These are phyloP conservation scores for Periparus ater DNA, from an alignment of 2,797 vertebrate species.

Conservation along the genomic window DNA sequence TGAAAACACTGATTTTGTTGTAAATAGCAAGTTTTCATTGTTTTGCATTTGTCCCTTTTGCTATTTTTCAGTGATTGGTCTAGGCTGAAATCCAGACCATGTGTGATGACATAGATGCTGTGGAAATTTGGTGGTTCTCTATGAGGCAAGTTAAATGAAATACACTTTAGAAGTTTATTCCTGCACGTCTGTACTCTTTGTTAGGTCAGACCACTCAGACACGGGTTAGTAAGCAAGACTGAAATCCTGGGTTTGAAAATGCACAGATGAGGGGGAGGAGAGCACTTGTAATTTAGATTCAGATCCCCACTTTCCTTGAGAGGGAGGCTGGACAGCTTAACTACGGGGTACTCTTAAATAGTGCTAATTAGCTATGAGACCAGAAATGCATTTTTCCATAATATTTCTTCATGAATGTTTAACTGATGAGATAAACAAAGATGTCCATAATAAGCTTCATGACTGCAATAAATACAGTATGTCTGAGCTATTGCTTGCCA, in stretches of 20 bases:
- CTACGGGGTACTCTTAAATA: not conserved
- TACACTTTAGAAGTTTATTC: not conserved
- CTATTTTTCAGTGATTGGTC: not conserved
- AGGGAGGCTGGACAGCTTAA: not conserved
- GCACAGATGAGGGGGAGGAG: slow-evolving; percentile 37
- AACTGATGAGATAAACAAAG: slow-evolving; percentile 14
- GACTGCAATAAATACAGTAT: not conserved
- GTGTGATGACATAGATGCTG: not conserved
- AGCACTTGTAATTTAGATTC: not conserved
- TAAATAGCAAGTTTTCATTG: not conserved
- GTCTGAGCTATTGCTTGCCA: not conserved
- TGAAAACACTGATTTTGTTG: not conserved
- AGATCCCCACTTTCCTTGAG: not conserved
- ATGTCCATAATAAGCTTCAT: not conserved
- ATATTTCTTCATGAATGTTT: not conserved
- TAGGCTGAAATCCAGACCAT: not conserved
- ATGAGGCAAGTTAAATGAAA: not conserved
- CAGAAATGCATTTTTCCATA: slow-evolving; percentile 11
- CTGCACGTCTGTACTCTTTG: not conserved
- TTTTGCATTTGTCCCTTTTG: not conserved
- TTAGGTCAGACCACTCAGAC: not conserved
- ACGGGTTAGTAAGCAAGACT: not conserved
- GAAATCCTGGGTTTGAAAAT: slow-evolving; percentile 4
- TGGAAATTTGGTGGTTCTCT: not conserved
- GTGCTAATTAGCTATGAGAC: not conserved